Conservation (phyloP, 2,113 vertebrate species). For the Urocitellus parryii region DNA sequence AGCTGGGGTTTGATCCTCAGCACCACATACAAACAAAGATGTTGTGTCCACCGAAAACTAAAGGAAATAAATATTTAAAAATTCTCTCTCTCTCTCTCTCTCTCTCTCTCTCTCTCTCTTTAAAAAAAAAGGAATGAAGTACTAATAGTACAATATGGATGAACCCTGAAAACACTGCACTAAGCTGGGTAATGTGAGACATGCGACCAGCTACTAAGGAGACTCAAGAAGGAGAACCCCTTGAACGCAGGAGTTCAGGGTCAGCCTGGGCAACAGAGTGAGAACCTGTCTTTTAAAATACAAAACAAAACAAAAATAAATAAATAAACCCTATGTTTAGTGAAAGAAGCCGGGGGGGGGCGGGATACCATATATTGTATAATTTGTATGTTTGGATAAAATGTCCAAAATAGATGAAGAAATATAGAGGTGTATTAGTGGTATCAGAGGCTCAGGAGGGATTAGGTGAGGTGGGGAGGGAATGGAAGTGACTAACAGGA, state of each 20-base stretch:
- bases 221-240: background rate
- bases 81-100: no score
- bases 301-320: background rate
- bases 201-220: background rate
- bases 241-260: background rate
- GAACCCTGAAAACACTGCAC: background rate
- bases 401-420: background rate
- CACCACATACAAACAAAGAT: no score
- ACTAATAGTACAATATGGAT: background rate
- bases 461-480: no score
- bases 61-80: no score
- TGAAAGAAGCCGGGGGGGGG: background rate
- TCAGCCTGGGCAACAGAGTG: background rate
- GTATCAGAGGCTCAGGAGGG: background rate
- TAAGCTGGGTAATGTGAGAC: background rate
- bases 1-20: no score
- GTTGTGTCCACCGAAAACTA: no score
- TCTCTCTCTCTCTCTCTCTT: no score
- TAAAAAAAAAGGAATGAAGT: constrained; percentile 1
- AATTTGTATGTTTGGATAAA: background rate
- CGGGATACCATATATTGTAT: background rate
- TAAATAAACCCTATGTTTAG: background rate
- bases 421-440: background rate
- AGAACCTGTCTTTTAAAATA: background rate
- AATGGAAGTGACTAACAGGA: background rate